A percentile compares a stretch with the other conserved stretches of the same genome.
These are phyloP conservation scores for Coelogynopora nodosa DNA, from an alignment of 2,888 invertebrate genomes.

Conservation along the genomic window DNA sequence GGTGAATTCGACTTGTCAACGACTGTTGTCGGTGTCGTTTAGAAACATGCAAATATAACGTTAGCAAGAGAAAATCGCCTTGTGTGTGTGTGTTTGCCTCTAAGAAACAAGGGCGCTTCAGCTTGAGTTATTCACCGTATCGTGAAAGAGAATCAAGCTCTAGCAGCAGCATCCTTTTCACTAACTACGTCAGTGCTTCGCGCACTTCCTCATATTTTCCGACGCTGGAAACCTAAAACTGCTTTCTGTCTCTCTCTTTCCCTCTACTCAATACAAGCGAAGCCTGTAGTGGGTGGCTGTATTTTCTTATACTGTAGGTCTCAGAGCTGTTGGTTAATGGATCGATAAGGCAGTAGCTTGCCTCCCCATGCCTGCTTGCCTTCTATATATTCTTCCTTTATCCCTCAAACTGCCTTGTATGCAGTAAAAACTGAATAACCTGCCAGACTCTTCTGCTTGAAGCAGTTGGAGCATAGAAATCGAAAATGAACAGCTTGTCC, in stretches of 20 bases:
- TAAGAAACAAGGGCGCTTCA: background rate
- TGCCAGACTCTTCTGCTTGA: background rate
- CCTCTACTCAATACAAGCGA: background rate
- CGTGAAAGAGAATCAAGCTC: background rate
- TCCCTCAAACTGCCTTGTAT: background rate
- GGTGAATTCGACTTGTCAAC: background rate
- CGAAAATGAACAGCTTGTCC: slow-evolving; percentile 21
- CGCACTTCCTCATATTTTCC: slow-evolving; percentile 19
- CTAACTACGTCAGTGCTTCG: slow-evolving; percentile 20
- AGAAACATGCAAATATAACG: background rate
- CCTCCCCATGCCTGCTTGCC: background rate
- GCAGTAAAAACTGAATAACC: background rate
- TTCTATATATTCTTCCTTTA: background rate
- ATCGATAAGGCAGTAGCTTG: background rate
- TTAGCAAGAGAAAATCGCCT: background rate
- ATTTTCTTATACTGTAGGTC: background rate
- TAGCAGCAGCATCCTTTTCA: background rate
- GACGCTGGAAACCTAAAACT: background rate
- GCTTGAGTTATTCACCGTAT: background rate
- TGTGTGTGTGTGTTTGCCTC: too few species aligned
- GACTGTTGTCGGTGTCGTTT: background rate
- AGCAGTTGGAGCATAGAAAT: slow-evolving; percentile 14
- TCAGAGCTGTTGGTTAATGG: background rate
- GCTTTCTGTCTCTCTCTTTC: background rate
- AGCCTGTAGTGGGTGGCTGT: background rate